phyloP scores from a whole-genome alignment of 1,140 invertebrate species.

The Apis dorsata region DNA sequence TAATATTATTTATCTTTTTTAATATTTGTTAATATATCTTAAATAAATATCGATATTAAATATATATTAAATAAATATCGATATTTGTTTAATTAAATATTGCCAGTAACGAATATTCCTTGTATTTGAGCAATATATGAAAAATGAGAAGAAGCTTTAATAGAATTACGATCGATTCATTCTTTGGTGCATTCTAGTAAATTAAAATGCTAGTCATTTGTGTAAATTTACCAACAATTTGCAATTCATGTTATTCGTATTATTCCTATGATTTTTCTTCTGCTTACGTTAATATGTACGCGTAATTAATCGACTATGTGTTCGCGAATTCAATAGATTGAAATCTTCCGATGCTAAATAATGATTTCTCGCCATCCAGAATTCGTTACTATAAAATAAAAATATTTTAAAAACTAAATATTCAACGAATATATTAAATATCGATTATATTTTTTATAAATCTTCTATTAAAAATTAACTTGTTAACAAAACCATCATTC shows the following conservation, averaged over 20 bases:
- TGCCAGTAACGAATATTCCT: not conserved
- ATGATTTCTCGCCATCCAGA: conserved; percentile 17
- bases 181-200: conserved; percentile 17
- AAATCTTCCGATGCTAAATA: not conserved
- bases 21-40: too few relatives aligned
- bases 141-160: conserved; percentile 21
- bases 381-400: too few relatives aligned
- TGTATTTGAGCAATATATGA: not conserved
- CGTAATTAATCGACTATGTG: conserved; percentile 2
- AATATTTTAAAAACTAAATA: too few relatives aligned
- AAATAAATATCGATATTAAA: too few relatives aligned
- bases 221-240: conserved; percentile 20
- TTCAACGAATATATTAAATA: not conserved
- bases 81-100: conserved; percentile 8
- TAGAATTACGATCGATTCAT: conserved; percentile 1
- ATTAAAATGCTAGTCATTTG: conserved; percentile 38
- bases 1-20: not conserved
- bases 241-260: conserved; percentile 35
- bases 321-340: conserved; percentile 28
- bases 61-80: too few relatives aligned
- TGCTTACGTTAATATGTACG: conserved; percentile 28
- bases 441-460: not conserved
- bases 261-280: not conserved
- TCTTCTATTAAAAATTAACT: too few relatives aligned
- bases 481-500: not conserved